A percentile compares a stretch with the other conserved stretches of the same genome.
phyloP scores from a whole-genome alignment of 2,888 invertebrate species.

The Trissolcus japonicus region DNA sequence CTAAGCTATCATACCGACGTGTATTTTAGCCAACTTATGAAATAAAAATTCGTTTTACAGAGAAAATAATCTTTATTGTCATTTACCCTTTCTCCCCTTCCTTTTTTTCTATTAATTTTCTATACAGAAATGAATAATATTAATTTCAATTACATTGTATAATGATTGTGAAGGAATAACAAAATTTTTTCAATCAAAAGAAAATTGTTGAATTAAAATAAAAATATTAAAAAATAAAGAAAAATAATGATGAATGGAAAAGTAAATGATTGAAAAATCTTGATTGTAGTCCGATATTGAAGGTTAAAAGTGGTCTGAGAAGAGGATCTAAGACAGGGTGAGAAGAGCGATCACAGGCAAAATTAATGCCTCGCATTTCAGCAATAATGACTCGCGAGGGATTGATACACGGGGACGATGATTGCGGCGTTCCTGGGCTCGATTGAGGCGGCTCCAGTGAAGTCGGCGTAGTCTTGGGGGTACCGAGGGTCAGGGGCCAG shows the following conservation, averaged over 20 bases:
- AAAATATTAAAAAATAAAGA: too few species aligned
- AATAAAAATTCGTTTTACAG: constrained; percentile 56
- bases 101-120: too few species aligned
- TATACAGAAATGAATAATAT: too few species aligned
- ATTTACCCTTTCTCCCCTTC: neutral
- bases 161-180: too few species aligned
- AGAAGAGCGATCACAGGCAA: constrained; percentile 51
- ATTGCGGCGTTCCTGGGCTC: constrained; percentile 67
- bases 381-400: constrained; percentile 72
- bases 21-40: constrained; percentile 58
- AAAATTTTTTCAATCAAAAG: too few species aligned
- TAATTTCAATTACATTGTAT: too few species aligned
- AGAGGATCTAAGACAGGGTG: constrained; percentile 25
- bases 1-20: constrained; percentile 55
- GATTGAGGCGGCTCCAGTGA: constrained; percentile 72
- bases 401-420: constrained; percentile 73
- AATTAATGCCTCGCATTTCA: constrained; percentile 70
- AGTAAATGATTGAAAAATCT: constrained; percentile 3
- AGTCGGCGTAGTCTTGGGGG: constrained; percentile 65
- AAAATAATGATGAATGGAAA: constrained; percentile 8
- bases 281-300: constrained; percentile 14
- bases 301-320: constrained; percentile 54
- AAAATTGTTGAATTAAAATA: too few species aligned
- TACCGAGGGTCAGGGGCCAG: constrained; percentile 70
- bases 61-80: constrained; percentile 18